Base-by-base conservation (phyloP, 2,888 invertebrate genomes). In the Drosophila planitibia region DNA sequence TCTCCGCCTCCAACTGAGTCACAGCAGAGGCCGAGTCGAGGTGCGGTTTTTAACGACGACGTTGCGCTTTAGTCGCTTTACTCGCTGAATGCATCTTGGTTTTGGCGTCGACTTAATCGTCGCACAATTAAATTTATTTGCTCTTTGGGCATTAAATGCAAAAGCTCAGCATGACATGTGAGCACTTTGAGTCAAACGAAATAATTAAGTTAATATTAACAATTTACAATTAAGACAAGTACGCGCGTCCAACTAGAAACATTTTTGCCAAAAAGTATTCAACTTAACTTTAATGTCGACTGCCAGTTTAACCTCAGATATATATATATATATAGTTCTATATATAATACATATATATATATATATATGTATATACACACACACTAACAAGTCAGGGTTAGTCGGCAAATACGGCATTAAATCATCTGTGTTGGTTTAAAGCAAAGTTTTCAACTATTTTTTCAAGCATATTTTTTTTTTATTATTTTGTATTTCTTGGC, bases 51-150 rank as follows among this genome's bases (percentile, higher is more conserved):
- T 70, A 67, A 73, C 53, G 80, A 67, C 49, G 39, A 51, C 35
- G 76, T 65, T 76, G 81, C 72, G 75, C 75, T 58, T 82, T 78
- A 72, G 74, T 47, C 44, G 22, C 44, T 22, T 47, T 47, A 47
- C 7, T 80, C 60, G 68, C 79, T 75, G 64, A 83, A 81, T 85
- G 76, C 89, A 83, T 74, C 65, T 70, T 16, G 47, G 47, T 16
- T 76, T 74, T 66, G 53, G 57, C 72, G 74, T 70, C 74, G 60
- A 25, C 65, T 86, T 81, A 76, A 82, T 79, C 76, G 79, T 66
- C 68, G 62, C 62, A 79, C 84, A 84, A 86, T 89, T 86, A 82
- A 86, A 79, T 86, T 89, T 84, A 86, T 86, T 81, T 77, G 63
- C 84, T 81, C 47, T 72, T 81, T 73, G 70, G 71, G 75, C 81